Percentiles rank a stretch among this genome's conserved stretches.
These are phyloP conservation scores for Stramonita haemastoma DNA, from an alignment of 2,888 invertebrate species.

Conservation along the genomic window DNA sequence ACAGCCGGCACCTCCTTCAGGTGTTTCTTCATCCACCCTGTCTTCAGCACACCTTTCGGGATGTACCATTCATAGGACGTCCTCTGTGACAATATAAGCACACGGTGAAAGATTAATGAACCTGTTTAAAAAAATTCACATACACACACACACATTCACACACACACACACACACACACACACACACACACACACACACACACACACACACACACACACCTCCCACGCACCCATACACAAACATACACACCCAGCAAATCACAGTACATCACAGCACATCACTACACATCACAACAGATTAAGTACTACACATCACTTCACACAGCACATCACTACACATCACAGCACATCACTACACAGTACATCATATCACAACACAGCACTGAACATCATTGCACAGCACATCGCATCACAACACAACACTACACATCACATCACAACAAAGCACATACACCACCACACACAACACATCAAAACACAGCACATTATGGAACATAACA, in stretches of 20 bases:
- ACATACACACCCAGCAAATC: neutral
- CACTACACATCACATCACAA: no score
- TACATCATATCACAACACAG: neutral
- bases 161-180: neutral
- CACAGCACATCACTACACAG: neutral
- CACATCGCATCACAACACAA: neutral
- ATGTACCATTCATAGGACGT: conserved; percentile 97
- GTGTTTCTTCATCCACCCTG: conserved; percentile 97
- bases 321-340: neutral
- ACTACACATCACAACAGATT: neutral
- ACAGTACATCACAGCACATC: neutral
- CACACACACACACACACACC: neutral
- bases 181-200: neutral
- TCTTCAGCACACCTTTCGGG: conserved; percentile 89
- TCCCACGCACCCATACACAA: neutral
- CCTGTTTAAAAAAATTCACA: neutral
- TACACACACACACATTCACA: neutral
- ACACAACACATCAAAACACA: no score
- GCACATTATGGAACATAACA: no score
- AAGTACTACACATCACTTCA: neutral
- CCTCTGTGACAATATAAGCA: conserved; percentile 79
- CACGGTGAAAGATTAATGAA: neutral
- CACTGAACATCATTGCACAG: neutral
- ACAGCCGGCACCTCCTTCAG: conserved; percentile 92
- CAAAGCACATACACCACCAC: no score